Base-by-base conservation (phyloP, 2,888 invertebrate species). In the Xestobium rufovillosum region DNA sequence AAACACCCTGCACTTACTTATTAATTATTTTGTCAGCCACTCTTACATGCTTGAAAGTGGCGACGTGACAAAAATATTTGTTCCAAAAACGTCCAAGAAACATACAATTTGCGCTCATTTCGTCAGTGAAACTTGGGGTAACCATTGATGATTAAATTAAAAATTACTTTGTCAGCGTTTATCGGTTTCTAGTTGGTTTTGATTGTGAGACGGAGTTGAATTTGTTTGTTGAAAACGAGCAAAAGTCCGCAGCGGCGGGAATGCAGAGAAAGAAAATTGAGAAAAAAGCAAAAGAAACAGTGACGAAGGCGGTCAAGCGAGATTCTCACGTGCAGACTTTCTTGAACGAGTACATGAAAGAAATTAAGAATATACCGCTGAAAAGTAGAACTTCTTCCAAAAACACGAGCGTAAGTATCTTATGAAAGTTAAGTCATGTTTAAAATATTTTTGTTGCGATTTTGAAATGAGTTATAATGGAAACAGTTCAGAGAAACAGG, bases 91-190 rank as follows among this genome's bases (percentile, higher is more conserved):
- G 33, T 50, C 43, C 14, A 56, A 53, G 30, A 66, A 69, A 45
- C 64, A 72, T 41, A 67, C 65, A 50, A 60, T 79, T 36, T 57
- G 59, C 35, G 72, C 68, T 13, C 66, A 76, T 53, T 72, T 78
- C 42, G 66, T 80, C 29, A 78, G 78, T 50, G 70, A 74, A 29
- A 66, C 58, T 44, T 71, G 73, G 61, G 76, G 77, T 76, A 60
- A 60, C 52, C n/a, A n/a, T n/a, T n/a, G n/a, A n/a, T n/a, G n/a
- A n/a, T n/a, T n/a, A n/a, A n/a, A n/a, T n/a, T n/a, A n/a, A n/a
- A n/a, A 19, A 36, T 38, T 15, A 36, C 30, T 16, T 27, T 32
- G 17, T 31, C 8, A 28, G 29, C 8, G 28, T 38, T 41, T 39
- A 38, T 34, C 38, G 39, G 34, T 42, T 68, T 69, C 33, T 56